Base-by-base conservation (phyloP, 2,888 invertebrate genomes). In the Keiferia lycopersicella region DNA sequence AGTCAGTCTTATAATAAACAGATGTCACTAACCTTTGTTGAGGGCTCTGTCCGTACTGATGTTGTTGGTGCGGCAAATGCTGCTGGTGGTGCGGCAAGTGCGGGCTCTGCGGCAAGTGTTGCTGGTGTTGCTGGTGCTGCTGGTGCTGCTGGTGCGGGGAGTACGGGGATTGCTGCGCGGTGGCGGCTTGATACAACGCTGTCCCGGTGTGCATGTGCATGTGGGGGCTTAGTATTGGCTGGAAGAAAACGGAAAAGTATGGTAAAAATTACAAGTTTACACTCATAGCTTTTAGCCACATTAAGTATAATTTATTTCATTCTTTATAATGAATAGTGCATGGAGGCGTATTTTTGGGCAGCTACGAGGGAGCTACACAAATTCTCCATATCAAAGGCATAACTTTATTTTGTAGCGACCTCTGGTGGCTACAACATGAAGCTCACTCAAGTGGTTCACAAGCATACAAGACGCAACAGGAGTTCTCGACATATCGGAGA, bases 51-150 rank as follows among this genome's bases (percentile, higher is more conserved):
- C n/a, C n/a, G n/a, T n/a, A n/a, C 26, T 26, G 26, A 2, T 26
- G 26, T 6, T 41, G 41, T 41, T 41, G 41, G 1, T 41, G 41
- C n/a, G 12, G 4, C 41, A 41, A 20, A 50, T 20, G 50, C 20
- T 50, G 20, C 50, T 50, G 16, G 4, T 50, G 50, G 2, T 18
- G 50, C 12, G 51, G 51, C 12, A 12, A 20, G 16, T 51, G 34
- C 1, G 16, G 11, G 6, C 85, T 81, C 64, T 83, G 86, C n/a
- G 79, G 78, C 51, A 78, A 82, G 38, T 82, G 80, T 20, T 83
- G 83, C 66, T 82, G 82, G 65, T 81, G 82, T 16, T 72, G 69
- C 64, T 69, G 71, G 62, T 75, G 77, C 59, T 78, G 72, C 30
- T 6, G 6, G 1, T n/a, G 56, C 14, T 22, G 30, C 18, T 3